Conservation (phyloP, 2,113 vertebrate species). For the Narcine bancroftii region DNA sequence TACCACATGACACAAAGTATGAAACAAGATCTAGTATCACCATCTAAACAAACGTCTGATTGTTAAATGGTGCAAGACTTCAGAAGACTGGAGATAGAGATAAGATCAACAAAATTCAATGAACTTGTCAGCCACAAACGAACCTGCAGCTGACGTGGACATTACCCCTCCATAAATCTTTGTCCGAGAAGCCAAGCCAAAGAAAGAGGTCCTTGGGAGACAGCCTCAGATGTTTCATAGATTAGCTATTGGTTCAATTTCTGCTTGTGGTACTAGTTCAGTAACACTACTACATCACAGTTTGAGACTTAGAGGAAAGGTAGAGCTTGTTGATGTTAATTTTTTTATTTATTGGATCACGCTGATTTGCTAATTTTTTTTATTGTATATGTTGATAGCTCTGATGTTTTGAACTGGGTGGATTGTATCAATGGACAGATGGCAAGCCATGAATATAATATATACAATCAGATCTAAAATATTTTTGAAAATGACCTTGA, state of each 20-base stretch:
- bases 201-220: background rate
- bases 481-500: background rate
- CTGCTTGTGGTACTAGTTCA: background rate
- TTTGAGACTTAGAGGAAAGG: background rate
- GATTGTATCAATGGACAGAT: background rate
- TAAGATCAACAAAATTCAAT: background rate
- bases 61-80: background rate
- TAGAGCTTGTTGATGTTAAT: background rate
- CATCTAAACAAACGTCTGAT: background rate
- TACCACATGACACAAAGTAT: background rate
- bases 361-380: background rate
- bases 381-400: no score
- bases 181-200: no score
- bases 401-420: background rate
- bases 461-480: background rate
- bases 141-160: no score
- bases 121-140: no score
- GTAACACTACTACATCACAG: background rate
- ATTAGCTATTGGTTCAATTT: background rate
- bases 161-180: no score
- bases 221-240: background rate
- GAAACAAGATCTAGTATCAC: no score
- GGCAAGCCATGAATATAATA: background rate
- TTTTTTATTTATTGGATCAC: conserved; percentile 8
- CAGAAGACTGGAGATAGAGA: background rate